These are phyloP conservation scores for Agrypnia vestita DNA, from an alignment of 1,140 invertebrate species.

Conservation along the genomic window DNA sequence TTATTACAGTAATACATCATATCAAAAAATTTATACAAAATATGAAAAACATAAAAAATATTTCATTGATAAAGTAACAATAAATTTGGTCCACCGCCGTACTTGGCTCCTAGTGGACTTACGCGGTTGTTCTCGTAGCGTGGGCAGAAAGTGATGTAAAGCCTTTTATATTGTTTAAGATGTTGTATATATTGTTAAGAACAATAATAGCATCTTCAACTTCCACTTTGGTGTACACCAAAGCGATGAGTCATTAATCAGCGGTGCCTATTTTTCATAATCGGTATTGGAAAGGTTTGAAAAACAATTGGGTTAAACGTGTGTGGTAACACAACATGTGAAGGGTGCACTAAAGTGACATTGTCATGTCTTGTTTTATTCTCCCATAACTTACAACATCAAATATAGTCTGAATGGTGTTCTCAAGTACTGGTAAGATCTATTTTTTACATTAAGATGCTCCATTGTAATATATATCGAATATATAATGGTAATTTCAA, in stretches of 20 bases:
- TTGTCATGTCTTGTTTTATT: too few relatives aligned
- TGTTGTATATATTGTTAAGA: constrained; percentile 56
- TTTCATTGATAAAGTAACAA: not conserved
- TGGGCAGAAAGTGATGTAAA: constrained; percentile 58
- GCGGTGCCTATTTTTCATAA: constrained; percentile 1
- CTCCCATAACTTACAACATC: too few relatives aligned
- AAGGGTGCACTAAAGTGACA: too few relatives aligned
- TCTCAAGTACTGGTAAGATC: too few relatives aligned
- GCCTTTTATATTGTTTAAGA: constrained; percentile 59
- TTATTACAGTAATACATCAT: too few relatives aligned
- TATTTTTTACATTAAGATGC: too few relatives aligned
- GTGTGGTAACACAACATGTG: too few relatives aligned
- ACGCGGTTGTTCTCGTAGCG: constrained; percentile 38
- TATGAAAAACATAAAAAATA: not conserved
- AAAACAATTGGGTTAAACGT: not conserved
- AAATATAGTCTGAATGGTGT: too few relatives aligned
- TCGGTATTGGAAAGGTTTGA: not conserved
- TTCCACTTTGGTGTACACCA: constrained; percentile 16
- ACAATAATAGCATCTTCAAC: constrained; percentile 54
- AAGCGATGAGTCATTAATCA: constrained; percentile 52
- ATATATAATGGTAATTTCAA: too few relatives aligned
- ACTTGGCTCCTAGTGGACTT: constrained; percentile 36
- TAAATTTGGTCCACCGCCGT: constrained; percentile 18
- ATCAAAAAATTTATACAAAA: too few relatives aligned
- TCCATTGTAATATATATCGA: too few relatives aligned